phyloP scores from a whole-genome alignment of 2,888 invertebrate genomes.

The Leptopilina drosophilae region DNA sequence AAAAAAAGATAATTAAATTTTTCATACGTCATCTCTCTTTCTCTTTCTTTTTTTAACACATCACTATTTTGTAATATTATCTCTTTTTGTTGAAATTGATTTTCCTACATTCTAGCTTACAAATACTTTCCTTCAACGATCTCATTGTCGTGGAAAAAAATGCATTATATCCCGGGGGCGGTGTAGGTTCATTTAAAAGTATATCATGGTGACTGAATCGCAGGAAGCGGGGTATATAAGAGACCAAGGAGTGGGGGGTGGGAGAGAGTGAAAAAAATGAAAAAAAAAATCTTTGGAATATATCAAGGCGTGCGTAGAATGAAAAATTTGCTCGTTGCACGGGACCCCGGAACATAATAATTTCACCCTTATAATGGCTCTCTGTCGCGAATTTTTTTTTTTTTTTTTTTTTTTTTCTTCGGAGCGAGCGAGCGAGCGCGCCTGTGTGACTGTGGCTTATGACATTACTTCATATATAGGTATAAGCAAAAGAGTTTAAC shows the following conservation, averaged over 20 bases:
- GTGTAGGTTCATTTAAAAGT: conserved; percentile 39
- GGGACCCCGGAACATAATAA: conserved; percentile 43
- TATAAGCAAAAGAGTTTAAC: conserved; percentile 64
- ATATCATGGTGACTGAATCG: conserved; percentile 40
- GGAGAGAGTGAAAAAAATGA: conserved; percentile 25
- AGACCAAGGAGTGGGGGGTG: neutral
- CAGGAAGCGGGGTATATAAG: conserved; percentile 9
- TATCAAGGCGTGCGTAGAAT: conserved; percentile 35
- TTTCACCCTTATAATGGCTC: conserved; percentile 38
- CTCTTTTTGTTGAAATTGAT: neutral
- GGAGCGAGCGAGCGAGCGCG: too few relatives aligned
- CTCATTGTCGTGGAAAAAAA: conserved; percentile 20
- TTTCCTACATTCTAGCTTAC: neutral
- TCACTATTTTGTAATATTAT: too few relatives aligned
- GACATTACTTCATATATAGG: conserved; percentile 35
- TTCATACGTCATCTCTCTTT: too few relatives aligned
- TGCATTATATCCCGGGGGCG: conserved; percentile 36
- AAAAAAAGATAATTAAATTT: too few relatives aligned
- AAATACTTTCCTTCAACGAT: conserved; percentile 18
- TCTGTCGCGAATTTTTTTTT: conserved; percentile 33
- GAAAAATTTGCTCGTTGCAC: conserved; percentile 39
- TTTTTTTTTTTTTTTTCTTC: too few relatives aligned
- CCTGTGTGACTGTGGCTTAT: conserved; percentile 24
- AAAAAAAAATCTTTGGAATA: conserved; percentile 39
- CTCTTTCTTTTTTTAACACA: too few relatives aligned